Evolutionary conservation across 2,888 invertebrate species (phyloP), one percentile per base, ranked within the genome.

Genomic region (Lampropteryx suffumata): DNA sequence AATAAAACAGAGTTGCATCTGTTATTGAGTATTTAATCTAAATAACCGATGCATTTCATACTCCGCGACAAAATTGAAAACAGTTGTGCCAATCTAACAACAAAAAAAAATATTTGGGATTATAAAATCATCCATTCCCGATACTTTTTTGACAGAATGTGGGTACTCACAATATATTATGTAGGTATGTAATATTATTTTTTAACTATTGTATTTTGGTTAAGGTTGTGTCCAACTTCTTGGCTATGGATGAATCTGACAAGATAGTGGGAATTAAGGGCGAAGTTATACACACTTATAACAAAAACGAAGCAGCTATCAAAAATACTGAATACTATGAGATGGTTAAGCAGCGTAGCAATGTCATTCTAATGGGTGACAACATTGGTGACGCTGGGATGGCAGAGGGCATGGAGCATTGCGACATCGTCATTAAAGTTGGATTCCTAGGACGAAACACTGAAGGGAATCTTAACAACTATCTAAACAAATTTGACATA

Each of bases 301-400:
- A 98, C 82, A 99, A 99, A 85, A 98, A 98, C 73, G 97, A 97
- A 77, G 93, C 94, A 3, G 95, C 94, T 0, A 91, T 98, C 24
- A 92, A 94, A 69, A 93, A 94, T 43, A 93, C 94, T 0, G 94
- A 95, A 39, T 97, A 97, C 80, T 96, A 96, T 76, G 92, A 94
- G 42, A 80, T 94, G 68, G 92, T 95, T 0, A 90, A 91, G 47
- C 87, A 92, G 39, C 91, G 97, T 10, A 91, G 91, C 56, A 98
- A 98, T 79, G 95, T 98, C 0, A 92, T 99, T 24, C 90, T 99
- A 0, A 92, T 99, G 92, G 99, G 99, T 0, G 99, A 99, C 79
- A 95, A 96, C 0, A 83, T 97, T 0, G 99, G 98, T 0, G 99
- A 99, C 85, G 94, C 97, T 0, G 92, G 92, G 12, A 99, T 99